Evolutionary conservation across 2,888 invertebrate genomes (phyloP), one percentile per base, ranked within the genome.

Genomic region (Spodoptera picta): DNA sequence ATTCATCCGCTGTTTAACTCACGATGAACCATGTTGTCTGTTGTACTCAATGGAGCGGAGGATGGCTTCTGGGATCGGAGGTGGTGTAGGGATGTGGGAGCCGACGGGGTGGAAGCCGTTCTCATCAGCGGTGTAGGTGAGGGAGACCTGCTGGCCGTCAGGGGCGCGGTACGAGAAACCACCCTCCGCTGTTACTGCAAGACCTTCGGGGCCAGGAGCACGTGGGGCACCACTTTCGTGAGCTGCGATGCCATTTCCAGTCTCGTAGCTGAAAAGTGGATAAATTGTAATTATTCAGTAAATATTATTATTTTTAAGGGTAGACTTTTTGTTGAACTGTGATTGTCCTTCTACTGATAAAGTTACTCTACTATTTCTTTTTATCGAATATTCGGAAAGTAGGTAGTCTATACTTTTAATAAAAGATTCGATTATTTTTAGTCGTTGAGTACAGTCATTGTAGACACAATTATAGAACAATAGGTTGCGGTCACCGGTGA

Each of bases 121-220:
- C 85, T 96, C 96, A 80, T 96, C 96, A 47, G 96, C 96, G 51
- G 95, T 92, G 90, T 96, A 96, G n/a, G 95, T 92, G 60, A 96
- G 87, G 42, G 95, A 95, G 78, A 96, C 93, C 71, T 95, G 90
- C 73, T 95, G 95, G 53, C 96, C 96, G 76, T 96, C 96, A 2
- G 96, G 96, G 1, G 96, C 95, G 31, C 95, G 95, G 88, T 96
- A 96, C 4, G 96, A 95, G 90, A 93, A 96, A 55, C 94, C 95
- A 31, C 96, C 96, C 76, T 96, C 95, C 0, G 96, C 96, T 4
- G 95, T 95, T 54, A 92, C 91, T 0, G 92, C 91, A 43, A 86
- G 90, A 1, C 90, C 88, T 48, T 95, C 95, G 6, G 94, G 90
- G 0, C 95, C 95, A 0, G 89, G 81, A 27, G 95, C 95, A 73